These are phyloP conservation scores for Drosophila subobscura DNA, from an alignment of 1,140 invertebrate genomes.

Conservation along the genomic window DNA sequence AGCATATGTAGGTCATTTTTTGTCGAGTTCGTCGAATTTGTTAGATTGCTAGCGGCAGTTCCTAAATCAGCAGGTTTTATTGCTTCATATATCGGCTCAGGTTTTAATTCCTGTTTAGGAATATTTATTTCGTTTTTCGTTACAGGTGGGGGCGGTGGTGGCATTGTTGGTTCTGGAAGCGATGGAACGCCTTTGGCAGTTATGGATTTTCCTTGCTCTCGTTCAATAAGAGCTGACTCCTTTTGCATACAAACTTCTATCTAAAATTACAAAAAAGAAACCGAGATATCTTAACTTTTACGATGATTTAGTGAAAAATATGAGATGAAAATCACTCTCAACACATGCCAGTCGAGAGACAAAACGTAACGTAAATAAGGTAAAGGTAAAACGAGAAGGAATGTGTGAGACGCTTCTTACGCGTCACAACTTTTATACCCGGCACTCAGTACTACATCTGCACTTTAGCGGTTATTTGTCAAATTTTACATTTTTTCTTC, in stretches of 20 bases:
- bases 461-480: too few species aligned
- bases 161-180: slow-evolving; percentile 89
- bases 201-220: slow-evolving; percentile 9
- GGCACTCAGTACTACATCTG: too few species aligned
- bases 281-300: too few species aligned
- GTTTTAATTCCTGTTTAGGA: slow-evolving; percentile 53
- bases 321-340: neutral
- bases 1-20: neutral
- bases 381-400: too few species aligned
- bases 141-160: slow-evolving; percentile 86
- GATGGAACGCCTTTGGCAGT: slow-evolving; percentile 85
- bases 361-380: neutral
- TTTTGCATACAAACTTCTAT: slow-evolving; percentile 48
- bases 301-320: neutral
- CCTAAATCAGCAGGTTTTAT: slow-evolving; percentile 83
- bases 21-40: neutral
- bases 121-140: slow-evolving; percentile 72
- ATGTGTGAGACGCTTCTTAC: too few species aligned
- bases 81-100: slow-evolving; percentile 93
- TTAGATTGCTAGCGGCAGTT: slow-evolving; percentile 6
- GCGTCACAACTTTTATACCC: too few species aligned
- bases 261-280: slow-evolving; percentile 34
- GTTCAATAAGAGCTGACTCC: neutral
- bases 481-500: too few species aligned
- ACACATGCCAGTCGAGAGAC: too few species aligned